Base-by-base conservation (phyloP, 2,888 invertebrate genomes). In the Erynnis tages region DNA sequence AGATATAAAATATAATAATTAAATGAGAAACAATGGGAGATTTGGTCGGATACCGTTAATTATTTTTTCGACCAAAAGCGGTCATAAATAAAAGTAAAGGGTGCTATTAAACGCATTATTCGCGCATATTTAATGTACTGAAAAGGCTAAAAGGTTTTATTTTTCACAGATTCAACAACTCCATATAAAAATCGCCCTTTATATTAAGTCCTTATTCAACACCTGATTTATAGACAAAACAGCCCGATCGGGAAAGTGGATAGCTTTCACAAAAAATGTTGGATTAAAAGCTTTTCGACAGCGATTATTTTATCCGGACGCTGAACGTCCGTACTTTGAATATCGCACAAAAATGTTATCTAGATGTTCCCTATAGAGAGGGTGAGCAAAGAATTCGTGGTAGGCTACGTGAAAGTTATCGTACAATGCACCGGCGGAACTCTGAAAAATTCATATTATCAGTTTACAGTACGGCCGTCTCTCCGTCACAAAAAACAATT, bases 91-190 rank as follows among this genome's bases (percentile, higher is more conserved):
- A 82, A 78, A 72, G 80, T 85, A 82, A 87, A 85, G 82, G 87
- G 86, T 82, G 84, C 85, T 82, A 86, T 88, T 87, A 88, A 87
- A 84, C 82, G 84, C 82, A 86, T 86, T 86, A 86, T 83, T 84
- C 80, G 74, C 82, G 82, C 79, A 86, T 85, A 80, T 52, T 88
- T 86, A 86, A 87, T 88, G 82, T 85, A 84, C 85, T 82, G 82
- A 80, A 84, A 86, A 81, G 76, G 79, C 73, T 82, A 79, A 84
- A 85, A 76, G 81, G 77, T 76, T 81, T 73, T 71, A 73, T 79
- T 79, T 82, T 79, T 79, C 67, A 70, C 74, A 78, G 71, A 74
- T 80, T 79, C 77, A 79, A 82, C 79, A 81, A 84, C 82, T 86
- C 81, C 78, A 73, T 77, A 74, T 76, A 73, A 72, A 81, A 79